Conservation (phyloP, 64 coral and sea anemone species). For the Pocillopora verrucosa region DNA sequence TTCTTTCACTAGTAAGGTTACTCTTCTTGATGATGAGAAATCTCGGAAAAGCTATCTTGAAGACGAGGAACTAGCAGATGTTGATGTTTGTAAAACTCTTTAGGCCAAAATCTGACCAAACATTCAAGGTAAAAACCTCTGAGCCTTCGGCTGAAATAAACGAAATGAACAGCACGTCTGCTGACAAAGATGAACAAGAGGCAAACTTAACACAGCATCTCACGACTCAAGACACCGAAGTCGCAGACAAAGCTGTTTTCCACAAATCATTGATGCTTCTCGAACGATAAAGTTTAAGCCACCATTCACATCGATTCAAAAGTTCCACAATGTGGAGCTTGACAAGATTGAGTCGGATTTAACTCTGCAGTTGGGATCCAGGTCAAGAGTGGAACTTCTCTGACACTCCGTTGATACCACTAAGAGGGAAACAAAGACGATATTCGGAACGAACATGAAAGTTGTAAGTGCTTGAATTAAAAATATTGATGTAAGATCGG, state of each 20-base stretch:
- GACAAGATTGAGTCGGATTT: background rate
- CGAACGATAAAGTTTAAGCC: background rate
- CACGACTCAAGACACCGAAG: background rate
- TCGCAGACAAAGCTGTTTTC: background rate
- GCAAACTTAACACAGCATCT: background rate
- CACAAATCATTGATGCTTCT: background rate
- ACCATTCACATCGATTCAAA: background rate
- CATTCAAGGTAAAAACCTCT: slow-evolving; percentile 13
- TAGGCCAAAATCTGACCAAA: slow-evolving; percentile 15
- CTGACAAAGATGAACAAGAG: background rate
- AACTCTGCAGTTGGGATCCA: background rate
- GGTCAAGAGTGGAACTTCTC: background rate
- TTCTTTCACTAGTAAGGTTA: slow-evolving; percentile 35
- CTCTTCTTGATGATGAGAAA: slow-evolving; percentile 28
- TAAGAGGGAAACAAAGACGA: background rate
- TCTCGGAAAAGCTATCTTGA: slow-evolving; percentile 24
- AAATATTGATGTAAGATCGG: background rate
- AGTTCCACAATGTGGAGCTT: background rate
- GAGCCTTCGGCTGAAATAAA: background rate
- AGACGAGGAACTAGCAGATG: slow-evolving; percentile 44
- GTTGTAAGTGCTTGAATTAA: background rate
- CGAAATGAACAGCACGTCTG: background rate
- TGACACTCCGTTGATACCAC: background rate
- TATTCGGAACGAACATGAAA: background rate
- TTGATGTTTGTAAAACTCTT: slow-evolving; percentile 15